These are phyloP conservation scores for Notocelia uddmanniana DNA, from an alignment of 2,888 invertebrate genomes.

Conservation along the genomic window DNA sequence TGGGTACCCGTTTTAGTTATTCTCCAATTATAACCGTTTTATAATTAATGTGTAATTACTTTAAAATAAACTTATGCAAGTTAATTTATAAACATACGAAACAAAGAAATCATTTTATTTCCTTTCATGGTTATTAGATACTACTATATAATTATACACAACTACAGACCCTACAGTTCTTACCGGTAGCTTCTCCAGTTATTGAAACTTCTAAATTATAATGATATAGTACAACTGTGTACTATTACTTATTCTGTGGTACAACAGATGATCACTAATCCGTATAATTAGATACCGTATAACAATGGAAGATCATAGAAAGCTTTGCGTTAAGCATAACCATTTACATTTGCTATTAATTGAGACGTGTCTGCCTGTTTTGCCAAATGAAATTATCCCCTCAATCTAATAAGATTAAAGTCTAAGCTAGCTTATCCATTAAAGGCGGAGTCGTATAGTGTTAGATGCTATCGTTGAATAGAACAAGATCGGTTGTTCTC, in stretches of 20 bases:
- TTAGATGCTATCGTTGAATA: slow-evolving; percentile 54
- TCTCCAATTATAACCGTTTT: not conserved
- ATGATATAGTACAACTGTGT: not conserved
- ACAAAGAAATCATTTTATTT: no score
- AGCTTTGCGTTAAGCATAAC: slow-evolving; percentile 57
- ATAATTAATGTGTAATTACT: not conserved
- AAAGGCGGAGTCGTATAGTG: slow-evolving; percentile 27
- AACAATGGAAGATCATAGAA: slow-evolving; percentile 56
- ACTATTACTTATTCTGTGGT: no score
- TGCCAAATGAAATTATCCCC: slow-evolving; percentile 47
- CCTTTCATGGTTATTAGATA: not conserved
- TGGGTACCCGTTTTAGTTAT: not conserved
- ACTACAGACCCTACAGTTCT: no score
- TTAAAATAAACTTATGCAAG: no score
- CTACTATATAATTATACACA: not conserved
- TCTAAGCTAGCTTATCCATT: slow-evolving; percentile 50
- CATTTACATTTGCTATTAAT: slow-evolving; percentile 67
- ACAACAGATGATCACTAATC: slow-evolving; percentile 13
- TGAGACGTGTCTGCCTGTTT: slow-evolving; percentile 65
- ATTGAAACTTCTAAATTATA: not conserved
- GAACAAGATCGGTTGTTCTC: slow-evolving; percentile 67
- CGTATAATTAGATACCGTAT: slow-evolving; percentile 37
- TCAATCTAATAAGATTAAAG: slow-evolving; percentile 53
- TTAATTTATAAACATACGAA: no score
- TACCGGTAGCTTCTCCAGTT: not conserved